Evolutionary conservation across 2,797 vertebrate genomes (phyloP).

Genomic region (Anguilla obscura): DNA sequence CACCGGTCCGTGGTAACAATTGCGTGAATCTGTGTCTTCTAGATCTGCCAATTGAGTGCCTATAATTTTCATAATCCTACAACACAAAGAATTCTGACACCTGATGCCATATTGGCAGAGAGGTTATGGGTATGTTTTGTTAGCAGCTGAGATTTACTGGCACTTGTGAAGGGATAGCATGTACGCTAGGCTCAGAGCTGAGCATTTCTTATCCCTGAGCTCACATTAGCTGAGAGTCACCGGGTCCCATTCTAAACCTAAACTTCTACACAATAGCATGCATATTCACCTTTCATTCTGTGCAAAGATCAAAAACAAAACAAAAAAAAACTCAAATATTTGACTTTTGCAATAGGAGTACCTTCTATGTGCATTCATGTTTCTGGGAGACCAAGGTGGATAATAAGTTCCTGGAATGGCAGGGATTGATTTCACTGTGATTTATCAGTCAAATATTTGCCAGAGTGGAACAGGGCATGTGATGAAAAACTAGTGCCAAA

Average conservation of each 20-base stretch:
- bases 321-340: not conserved
- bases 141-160: not conserved
- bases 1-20: not conserved
- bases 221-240: not conserved
- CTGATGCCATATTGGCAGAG: not conserved
- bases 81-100: not conserved
- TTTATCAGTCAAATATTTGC: slow-evolving; percentile 14
- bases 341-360: not conserved
- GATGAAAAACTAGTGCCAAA: not conserved
- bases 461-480: not conserved
- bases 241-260: not conserved
- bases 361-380: not conserved
- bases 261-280: not conserved
- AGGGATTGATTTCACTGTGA: not conserved
- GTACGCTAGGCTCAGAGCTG: not conserved
- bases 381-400: not conserved
- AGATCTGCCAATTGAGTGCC: not conserved
- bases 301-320: not conserved
- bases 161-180: not conserved
- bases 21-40: not conserved
- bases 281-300: not conserved
- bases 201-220: not conserved
- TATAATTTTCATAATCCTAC: not conserved
- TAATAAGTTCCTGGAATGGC: not conserved
- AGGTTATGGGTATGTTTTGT: not conserved